These are phyloP conservation scores for Tigriopus japonicus DNA, from an alignment of 1,140 invertebrate genomes.

Conservation along the genomic window DNA sequence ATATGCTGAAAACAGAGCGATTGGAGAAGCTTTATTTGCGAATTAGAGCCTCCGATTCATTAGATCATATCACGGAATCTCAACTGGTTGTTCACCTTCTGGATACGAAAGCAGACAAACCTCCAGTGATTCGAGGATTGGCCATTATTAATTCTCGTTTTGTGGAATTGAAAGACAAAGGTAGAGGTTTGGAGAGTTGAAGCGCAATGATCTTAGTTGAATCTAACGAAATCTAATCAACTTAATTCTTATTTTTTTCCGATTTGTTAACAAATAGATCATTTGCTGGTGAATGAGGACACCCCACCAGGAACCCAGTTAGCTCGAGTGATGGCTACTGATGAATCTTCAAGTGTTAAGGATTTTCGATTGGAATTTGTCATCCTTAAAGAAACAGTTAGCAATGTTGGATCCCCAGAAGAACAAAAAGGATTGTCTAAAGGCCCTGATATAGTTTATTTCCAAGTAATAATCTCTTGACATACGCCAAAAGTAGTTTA, in stretches of 20 bases:
- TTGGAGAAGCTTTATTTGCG: neutral
- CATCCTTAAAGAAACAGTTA: neutral
- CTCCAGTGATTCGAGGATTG: neutral
- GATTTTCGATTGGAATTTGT: neutral
- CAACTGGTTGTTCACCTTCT: conserved; percentile 2
- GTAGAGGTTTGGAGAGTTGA: neutral
- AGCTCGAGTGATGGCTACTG: neutral
- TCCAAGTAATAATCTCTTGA: too few species aligned
- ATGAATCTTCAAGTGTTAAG: neutral
- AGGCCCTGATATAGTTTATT: too few species aligned
- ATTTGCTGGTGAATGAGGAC: neutral
- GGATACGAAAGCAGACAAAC: neutral
- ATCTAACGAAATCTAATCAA: too few species aligned
- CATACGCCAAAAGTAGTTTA: too few species aligned
- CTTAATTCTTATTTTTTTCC: too few species aligned
- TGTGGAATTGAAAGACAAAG: neutral
- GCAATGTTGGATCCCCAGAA: neutral
- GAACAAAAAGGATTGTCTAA: too few species aligned
- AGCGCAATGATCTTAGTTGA: too few species aligned
- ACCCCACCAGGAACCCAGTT: neutral
- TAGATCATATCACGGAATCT: neutral
- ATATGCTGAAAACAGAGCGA: neutral
- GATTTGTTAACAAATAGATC: neutral
- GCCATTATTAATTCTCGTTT: neutral
- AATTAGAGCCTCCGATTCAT: neutral